phyloP scores from a whole-genome alignment of 53 echinoderm and acorn worm species.

The Actinopyga echinites region DNA sequence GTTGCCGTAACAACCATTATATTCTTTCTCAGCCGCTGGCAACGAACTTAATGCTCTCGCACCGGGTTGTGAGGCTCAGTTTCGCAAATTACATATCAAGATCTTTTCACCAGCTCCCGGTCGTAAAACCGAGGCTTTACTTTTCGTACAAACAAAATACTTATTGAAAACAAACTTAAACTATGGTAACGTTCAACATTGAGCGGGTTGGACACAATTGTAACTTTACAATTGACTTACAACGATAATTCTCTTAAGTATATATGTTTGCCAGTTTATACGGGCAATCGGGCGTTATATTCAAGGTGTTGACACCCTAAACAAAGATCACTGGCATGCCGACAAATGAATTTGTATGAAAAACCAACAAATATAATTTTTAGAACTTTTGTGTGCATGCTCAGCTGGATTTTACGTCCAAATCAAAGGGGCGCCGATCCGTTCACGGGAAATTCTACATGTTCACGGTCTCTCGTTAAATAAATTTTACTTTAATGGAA shows the following conservation, averaged over 20 bases:
- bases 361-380: constrained; percentile 47
- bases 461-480: constrained; percentile 37
- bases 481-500: constrained; percentile 7
- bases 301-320: constrained; percentile 45
- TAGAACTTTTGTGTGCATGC: constrained; percentile 8
- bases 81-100: not conserved
- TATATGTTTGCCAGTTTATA: constrained; percentile 26
- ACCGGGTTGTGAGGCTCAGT: not conserved
- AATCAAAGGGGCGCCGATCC: constrained; percentile 34
- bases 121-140: constrained; percentile 3
- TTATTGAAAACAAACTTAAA: constrained; percentile 24
- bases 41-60: constrained; percentile 8
- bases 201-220: not conserved
- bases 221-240: constrained; percentile 3
- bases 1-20: constrained; percentile 25
- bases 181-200: constrained; percentile 23
- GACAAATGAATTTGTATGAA: constrained; percentile 37
- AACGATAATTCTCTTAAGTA: constrained; percentile 23
- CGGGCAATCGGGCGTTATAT: constrained; percentile 6
- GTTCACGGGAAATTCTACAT: not conserved
- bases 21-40: not conserved
- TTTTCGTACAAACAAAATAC: constrained; percentile 17
- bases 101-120: not conserved
- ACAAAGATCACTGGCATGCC: constrained; percentile 15
- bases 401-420: constrained; percentile 37